Evolutionary conservation across 2,113 vertebrate genomes (phyloP).

Genomic region (Seriola quinqueradiata): DNA sequence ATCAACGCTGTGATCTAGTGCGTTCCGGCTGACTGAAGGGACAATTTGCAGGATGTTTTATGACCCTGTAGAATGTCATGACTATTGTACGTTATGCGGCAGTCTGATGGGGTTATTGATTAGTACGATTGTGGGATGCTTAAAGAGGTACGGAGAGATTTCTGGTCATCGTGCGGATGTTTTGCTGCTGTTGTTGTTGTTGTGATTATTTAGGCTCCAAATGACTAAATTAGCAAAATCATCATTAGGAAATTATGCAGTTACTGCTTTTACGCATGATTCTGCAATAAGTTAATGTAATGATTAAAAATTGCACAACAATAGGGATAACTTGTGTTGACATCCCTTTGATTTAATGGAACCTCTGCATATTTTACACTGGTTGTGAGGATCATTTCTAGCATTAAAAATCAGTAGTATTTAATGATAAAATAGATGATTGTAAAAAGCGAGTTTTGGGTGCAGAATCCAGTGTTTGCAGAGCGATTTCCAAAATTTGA

Average conservation of each 20-base stretch:
- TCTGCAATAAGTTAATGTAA: no score
- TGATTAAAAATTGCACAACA: no score
- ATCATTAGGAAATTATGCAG: neutral
- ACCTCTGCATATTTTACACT: no score
- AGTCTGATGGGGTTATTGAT: conserved; percentile 14
- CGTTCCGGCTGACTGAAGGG: conserved; percentile 6
- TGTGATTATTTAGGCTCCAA: neutral
- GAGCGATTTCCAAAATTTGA: no score
- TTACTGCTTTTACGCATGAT: neutral
- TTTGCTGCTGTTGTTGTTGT: neutral
- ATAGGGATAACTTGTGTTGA: no score
- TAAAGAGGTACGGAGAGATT: neutral
- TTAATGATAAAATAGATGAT: no score
- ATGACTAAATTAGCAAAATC: no score
- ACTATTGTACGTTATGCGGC: neutral
- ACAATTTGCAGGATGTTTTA: conserved; percentile 34
- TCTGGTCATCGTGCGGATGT: neutral
- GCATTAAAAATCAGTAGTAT: no score
- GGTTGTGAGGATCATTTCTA: no score
- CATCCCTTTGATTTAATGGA: no score
- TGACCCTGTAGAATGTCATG: neutral
- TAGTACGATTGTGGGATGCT: neutral
- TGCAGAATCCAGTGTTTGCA: no score
- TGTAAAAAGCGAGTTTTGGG: no score
- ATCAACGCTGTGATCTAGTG: conserved; percentile 29